Base-by-base conservation (phyloP, 2,888 invertebrate genomes). In the Pristionchus entomophagus region DNA sequence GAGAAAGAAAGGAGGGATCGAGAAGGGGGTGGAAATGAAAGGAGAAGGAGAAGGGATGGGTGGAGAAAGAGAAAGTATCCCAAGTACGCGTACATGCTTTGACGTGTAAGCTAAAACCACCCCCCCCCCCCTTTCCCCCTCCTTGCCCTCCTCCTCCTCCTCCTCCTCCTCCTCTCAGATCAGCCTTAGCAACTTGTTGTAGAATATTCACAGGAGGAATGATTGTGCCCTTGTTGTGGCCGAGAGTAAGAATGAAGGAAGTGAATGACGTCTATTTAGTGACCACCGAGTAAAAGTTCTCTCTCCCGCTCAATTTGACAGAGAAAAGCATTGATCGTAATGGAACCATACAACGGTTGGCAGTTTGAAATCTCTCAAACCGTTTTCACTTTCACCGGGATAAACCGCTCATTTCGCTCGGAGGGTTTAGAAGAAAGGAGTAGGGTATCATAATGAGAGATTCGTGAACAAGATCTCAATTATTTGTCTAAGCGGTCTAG, bases 61-160 rank as follows among this genome's bases (percentile, higher is more conserved):
- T 65, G 45, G 45, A 45, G 65, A 65, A 65, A 65, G 65, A 65
- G 65, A 65, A 65, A 65, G 65, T 65, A 65, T 35, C 65, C 29
- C 65, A 65, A 65, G 65, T 65, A 65, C 65, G 65, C 65, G 65
- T 29, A 35, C 35, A 35, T 65, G 35, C 35, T 45, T 65, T 65
- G 65, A 65, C 65, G n/a, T n/a, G n/a, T n/a, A n/a, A n/a, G n/a
- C n/a, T n/a, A 65, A 32, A 45, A 45, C 45, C 45, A 45, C 10
- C 62, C 62, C 22, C 35, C 59, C 59, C 59, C n/a, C n/a, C n/a
- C 56, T 10, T 26, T 59, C 59, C 6, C 32, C 65, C 35, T 45
- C 45, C 45, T 45, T 19, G 8, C 10, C 62, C 32, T 65, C 35
- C 26, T 26, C 59, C 8, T n/a, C n/a, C 22, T 26, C 59, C 59